A percentile compares a stretch with the other conserved stretches of the same genome.
Conservation (phyloP, 2,797 vertebrate genomes). For the Lithobates sylvaticus region DNA sequence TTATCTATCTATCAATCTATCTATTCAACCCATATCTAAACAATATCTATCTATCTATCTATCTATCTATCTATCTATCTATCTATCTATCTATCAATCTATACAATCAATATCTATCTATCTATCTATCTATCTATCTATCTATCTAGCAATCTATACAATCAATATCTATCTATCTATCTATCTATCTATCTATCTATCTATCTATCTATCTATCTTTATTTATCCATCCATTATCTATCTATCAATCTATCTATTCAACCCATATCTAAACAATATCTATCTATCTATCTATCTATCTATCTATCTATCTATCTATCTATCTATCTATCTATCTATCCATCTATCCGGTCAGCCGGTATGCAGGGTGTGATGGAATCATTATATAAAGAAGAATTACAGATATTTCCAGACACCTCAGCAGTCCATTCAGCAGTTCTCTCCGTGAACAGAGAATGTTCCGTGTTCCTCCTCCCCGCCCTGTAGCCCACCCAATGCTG, state of each 20-base stretch:
- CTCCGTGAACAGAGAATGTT: too few species aligned
- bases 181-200: background rate
- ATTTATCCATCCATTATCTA: background rate
- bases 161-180: background rate
- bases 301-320: background rate
- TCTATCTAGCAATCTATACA: conserved; percentile 3
- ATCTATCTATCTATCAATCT: conserved; percentile 28
- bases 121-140: background rate
- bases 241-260: too few species aligned
- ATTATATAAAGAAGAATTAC: too few species aligned
- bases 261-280: too few species aligned
- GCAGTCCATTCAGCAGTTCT: too few species aligned
- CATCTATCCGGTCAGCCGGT: background rate
- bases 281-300: conserved; percentile 32
- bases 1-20: too few species aligned
- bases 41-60: background rate
- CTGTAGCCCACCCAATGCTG: background rate
- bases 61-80: conserved; percentile 22
- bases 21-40: too few species aligned
- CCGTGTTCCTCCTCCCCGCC: too few species aligned
- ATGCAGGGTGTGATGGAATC: too few species aligned
- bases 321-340: background rate
- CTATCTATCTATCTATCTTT: conserved; percentile 11
- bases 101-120: background rate
- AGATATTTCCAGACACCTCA: too few species aligned